phyloP scores from a whole-genome alignment of 2,888 invertebrate species.

The Lacanobia oleracea region DNA sequence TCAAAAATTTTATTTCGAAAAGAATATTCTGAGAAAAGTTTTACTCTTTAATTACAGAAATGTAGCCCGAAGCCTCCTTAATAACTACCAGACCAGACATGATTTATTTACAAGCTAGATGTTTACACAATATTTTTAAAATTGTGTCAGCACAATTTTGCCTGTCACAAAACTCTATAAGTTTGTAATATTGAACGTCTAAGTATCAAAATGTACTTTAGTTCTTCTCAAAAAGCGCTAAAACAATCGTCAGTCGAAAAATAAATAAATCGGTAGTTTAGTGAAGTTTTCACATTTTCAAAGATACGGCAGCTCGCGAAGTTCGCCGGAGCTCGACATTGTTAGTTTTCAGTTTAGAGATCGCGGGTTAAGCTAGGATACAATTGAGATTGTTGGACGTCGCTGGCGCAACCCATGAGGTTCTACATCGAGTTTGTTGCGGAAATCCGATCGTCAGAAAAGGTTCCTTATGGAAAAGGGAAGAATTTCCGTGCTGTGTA shows the following conservation, averaged over 20 bases:
- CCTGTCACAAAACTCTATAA: neutral
- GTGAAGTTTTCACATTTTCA: constrained; percentile 72
- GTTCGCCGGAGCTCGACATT: constrained; percentile 63
- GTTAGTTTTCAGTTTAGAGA: constrained; percentile 72
- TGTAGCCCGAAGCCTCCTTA: neutral
- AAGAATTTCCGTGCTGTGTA: neutral
- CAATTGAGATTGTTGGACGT: constrained; percentile 58
- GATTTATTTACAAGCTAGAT: constrained; percentile 14
- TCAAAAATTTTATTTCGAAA: neutral
- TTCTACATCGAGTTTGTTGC: constrained; percentile 17
- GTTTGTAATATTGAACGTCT: constrained; percentile 3
- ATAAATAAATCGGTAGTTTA: constrained; percentile 69
- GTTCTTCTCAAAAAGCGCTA: constrained; percentile 44
- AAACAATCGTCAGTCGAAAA: constrained; percentile 65
- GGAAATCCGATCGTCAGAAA: neutral
- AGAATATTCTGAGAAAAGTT: constrained; percentile 6
- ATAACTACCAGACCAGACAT: neutral
- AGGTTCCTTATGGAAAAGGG: neutral
- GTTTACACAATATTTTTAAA: constrained; percentile 15
- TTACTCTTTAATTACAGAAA: constrained; percentile 26
- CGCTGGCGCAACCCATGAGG: constrained; percentile 51
- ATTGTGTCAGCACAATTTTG: neutral
- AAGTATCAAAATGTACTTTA: constrained; percentile 27
- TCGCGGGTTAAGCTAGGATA: constrained; percentile 67
- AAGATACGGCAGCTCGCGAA: constrained; percentile 62